Evolutionary conservation across 2,797 vertebrate genomes (phyloP).

Genomic region (Siniperca obscura): DNA sequence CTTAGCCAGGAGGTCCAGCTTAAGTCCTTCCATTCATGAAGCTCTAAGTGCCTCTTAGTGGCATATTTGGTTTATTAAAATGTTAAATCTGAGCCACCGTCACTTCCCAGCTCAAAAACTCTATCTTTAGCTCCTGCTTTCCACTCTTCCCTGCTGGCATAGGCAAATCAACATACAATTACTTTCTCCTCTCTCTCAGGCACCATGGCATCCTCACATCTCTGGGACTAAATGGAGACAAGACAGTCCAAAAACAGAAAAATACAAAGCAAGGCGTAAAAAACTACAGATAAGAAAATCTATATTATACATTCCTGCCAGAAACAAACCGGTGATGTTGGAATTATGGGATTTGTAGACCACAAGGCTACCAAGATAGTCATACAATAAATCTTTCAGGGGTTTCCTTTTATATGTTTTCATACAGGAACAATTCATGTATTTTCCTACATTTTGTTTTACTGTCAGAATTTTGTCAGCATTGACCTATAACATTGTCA

Average conservation of each 20-base stretch:
- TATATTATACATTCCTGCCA: neutral
- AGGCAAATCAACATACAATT: slow-evolving; percentile 77
- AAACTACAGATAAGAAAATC: neutral
- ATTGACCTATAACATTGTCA: neutral
- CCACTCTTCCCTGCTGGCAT: slow-evolving; percentile 61
- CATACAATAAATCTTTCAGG: neutral
- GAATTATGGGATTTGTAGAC: neutral
- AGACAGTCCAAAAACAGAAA: slow-evolving; percentile 10
- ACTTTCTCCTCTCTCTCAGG: slow-evolving; percentile 58
- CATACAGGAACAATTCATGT: neutral
- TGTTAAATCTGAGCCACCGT: slow-evolving; percentile 73
- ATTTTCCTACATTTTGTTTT: neutral
- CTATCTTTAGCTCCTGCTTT: slow-evolving; percentile 80
- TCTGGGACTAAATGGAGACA: slow-evolving; percentile 33
- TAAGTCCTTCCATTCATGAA: slow-evolving; percentile 81
- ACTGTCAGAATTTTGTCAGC: neutral
- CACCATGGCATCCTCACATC: slow-evolving; percentile 49
- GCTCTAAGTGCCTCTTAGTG: slow-evolving; percentile 83
- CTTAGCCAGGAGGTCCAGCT: slow-evolving; percentile 72
- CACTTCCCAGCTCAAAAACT: slow-evolving; percentile 72
- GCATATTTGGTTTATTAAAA: slow-evolving; percentile 83
- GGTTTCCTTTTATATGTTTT: neutral
- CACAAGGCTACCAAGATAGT: neutral
- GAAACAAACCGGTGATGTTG: neutral
- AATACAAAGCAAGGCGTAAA: neutral